A percentile compares a stretch with the other conserved stretches of the same genome.
phyloP scores from a whole-genome alignment of 2,113 vertebrate species.

The Rhipidura dahli region DNA sequence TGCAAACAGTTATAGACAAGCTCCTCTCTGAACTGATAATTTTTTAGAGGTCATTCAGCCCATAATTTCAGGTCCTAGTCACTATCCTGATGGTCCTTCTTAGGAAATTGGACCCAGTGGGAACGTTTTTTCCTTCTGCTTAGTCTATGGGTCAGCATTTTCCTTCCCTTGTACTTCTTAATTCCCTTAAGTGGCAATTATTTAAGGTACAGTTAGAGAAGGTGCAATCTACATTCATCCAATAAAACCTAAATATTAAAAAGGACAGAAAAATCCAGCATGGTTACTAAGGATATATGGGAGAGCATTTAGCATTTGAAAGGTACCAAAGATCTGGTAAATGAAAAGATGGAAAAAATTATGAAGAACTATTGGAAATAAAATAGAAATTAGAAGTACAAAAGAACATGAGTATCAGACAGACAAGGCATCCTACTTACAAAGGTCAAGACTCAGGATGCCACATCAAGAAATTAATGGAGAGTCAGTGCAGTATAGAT shows the following conservation, averaged over 20 bases:
- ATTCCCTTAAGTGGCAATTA: constrained; percentile 80
- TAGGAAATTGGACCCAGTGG: constrained; percentile 76
- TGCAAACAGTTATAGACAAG: constrained; percentile 67
- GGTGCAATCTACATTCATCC: constrained; percentile 75
- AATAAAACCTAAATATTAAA: constrained; percentile 81
- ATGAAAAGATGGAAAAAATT: constrained; percentile 54
- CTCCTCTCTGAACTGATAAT: constrained; percentile 59
- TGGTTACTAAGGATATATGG: constrained; percentile 74
- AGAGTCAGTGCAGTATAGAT: background rate
- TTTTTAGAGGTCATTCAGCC: constrained; percentile 73
- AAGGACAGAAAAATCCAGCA: constrained; percentile 74
- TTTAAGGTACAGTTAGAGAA: constrained; percentile 77
- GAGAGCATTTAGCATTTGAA: constrained; percentile 68
- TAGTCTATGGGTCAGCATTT: constrained; percentile 77
- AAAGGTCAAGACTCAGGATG: constrained; percentile 61
- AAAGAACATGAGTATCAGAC: constrained; percentile 47
- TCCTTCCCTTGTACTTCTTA: constrained; percentile 76
- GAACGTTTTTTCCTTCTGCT: constrained; percentile 72
- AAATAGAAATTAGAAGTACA: constrained; percentile 61
- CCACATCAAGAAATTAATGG: constrained; percentile 32
- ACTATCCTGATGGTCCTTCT: constrained; percentile 73
- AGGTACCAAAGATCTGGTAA: constrained; percentile 55
- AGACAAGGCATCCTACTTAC: constrained; percentile 52
- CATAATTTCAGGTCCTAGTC: constrained; percentile 70
- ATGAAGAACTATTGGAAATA: constrained; percentile 48